Evolutionary conservation across 2,888 invertebrate genomes (phyloP).

Genomic region (Oxycera nigricornis): DNA sequence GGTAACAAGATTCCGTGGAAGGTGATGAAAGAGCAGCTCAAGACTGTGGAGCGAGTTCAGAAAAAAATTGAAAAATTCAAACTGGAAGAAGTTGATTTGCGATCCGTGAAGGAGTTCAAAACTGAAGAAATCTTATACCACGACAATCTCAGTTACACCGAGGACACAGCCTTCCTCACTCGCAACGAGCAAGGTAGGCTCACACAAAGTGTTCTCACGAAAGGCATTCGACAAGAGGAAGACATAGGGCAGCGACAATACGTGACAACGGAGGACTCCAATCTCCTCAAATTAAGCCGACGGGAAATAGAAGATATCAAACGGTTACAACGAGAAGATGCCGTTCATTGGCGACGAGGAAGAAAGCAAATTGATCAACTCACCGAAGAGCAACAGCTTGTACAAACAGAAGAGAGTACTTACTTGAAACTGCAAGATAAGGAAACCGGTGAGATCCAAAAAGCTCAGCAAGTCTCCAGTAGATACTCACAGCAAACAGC

Average conservation of each 20-base stretch:
- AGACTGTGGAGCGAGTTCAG: constrained; percentile 60
- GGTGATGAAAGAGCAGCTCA: constrained; percentile 60
- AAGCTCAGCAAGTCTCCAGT: constrained; percentile 52
- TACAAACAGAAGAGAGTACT: constrained; percentile 43
- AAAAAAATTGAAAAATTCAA: constrained; percentile 61
- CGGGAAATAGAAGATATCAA: constrained; percentile 58
- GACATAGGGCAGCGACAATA: constrained; percentile 57
- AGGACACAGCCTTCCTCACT: constrained; percentile 67
- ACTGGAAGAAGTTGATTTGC: constrained; percentile 62
- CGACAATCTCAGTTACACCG: constrained; percentile 66
- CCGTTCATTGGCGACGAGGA: constrained; percentile 45
- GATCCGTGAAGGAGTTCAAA: constrained; percentile 51
- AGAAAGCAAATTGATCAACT: constrained; percentile 14
- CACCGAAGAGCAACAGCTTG: constrained; percentile 32
- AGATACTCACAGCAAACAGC: constrained; percentile 47
- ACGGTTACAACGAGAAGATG: constrained; percentile 51
- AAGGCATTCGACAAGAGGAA: constrained; percentile 49
- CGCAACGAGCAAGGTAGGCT: constrained; percentile 49
- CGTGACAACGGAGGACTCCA: constrained; percentile 57
- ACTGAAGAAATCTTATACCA: constrained; percentile 50
- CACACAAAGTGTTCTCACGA: constrained; percentile 1
- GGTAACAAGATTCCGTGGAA: constrained; percentile 57
- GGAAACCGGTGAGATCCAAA: constrained; percentile 45
- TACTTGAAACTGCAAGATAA: constrained; percentile 43
- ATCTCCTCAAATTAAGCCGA: constrained; percentile 58